A percentile compares a stretch with the other conserved stretches of the same genome.
These are phyloP conservation scores for Myotis brandtii DNA, from an alignment of 2,113 vertebrate species.

Conservation along the genomic window DNA sequence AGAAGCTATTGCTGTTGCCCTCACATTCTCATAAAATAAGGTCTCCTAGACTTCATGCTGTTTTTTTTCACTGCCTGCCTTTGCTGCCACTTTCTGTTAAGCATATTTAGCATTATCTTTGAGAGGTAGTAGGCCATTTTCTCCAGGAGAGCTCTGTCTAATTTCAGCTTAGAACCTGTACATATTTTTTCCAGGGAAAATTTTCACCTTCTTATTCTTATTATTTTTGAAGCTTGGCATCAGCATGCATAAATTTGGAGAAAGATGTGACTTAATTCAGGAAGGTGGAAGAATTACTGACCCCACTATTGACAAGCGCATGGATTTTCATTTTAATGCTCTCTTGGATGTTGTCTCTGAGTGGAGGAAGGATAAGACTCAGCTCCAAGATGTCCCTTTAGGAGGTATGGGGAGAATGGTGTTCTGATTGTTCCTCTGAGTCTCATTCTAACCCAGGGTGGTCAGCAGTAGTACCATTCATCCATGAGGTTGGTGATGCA, in stretches of 20 bases:
- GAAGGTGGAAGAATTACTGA: constrained; percentile 95
- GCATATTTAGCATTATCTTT: neutral
- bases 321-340: constrained; percentile 99
- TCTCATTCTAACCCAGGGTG: neutral
- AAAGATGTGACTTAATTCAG: constrained; percentile 97
- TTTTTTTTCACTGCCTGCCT: neutral
- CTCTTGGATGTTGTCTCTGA: constrained; percentile 98
- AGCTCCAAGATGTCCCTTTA: constrained; percentile 94
- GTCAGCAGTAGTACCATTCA: neutral
- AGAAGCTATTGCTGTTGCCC: neutral
- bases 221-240: constrained; percentile 92
- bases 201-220: constrained; percentile 81
- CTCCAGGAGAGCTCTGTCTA: constrained; percentile 55
- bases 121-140: neutral
- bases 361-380: constrained; percentile 98
- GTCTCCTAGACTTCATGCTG: neutral
- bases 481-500: neutral
- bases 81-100: neutral
- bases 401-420: constrained; percentile 89
- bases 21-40: neutral
- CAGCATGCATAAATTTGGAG: constrained; percentile 96
- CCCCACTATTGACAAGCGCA: constrained; percentile 96
- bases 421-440: neutral
- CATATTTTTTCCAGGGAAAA: constrained; percentile 61
- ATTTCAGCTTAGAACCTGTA: constrained; percentile 66